Evolutionary conservation across 2,888 invertebrate species (phyloP).

Genomic region (Eupelmus urozonus): DNA sequence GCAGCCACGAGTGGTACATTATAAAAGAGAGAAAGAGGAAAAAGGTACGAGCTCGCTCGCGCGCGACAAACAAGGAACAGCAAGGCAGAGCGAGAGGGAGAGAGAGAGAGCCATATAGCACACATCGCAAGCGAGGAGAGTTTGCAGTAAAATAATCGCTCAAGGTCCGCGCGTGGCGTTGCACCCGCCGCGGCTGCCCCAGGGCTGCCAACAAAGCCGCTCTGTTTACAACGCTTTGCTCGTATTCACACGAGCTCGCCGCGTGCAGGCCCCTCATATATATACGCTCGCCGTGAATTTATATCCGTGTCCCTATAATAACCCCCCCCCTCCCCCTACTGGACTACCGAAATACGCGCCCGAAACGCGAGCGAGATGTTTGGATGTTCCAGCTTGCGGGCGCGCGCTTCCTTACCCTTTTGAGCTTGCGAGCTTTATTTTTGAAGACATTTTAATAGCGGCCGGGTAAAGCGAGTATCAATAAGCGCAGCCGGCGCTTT

Average conservation of each 20-base stretch:
- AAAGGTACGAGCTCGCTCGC: background rate
- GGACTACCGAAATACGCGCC: conserved; percentile 37
- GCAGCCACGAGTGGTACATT: no score
- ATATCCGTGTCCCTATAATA: conserved; percentile 25
- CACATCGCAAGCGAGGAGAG: conserved; percentile 56
- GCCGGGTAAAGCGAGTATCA: conserved; percentile 12
- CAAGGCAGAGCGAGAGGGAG: conserved; percentile 53
- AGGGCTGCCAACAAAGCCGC: conserved; percentile 73
- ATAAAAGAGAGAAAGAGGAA: conserved; percentile 50
- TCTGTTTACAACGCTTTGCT: conserved; percentile 71
- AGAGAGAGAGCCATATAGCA: conserved; percentile 49
- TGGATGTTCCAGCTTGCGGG: background rate
- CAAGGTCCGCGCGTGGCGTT: conserved; percentile 76
- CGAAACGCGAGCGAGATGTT: background rate
- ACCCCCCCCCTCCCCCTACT: background rate
- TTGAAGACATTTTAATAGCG: conserved; percentile 41
- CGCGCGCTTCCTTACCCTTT: conserved; percentile 1
- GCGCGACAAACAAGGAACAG: conserved; percentile 56
- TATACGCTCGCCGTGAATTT: conserved; percentile 1
- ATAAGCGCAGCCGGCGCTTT: conserved; percentile 46
- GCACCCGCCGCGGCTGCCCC: conserved; percentile 74
- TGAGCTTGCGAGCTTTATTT: conserved; percentile 35
- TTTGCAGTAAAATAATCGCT: conserved; percentile 77
- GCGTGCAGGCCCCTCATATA: background rate
- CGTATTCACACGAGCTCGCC: conserved; percentile 47